Evolutionary conservation across 2,113 vertebrate genomes (phyloP), one percentile per base, ranked within the genome.

Genomic region (Oreochromis tanganicae): DNA sequence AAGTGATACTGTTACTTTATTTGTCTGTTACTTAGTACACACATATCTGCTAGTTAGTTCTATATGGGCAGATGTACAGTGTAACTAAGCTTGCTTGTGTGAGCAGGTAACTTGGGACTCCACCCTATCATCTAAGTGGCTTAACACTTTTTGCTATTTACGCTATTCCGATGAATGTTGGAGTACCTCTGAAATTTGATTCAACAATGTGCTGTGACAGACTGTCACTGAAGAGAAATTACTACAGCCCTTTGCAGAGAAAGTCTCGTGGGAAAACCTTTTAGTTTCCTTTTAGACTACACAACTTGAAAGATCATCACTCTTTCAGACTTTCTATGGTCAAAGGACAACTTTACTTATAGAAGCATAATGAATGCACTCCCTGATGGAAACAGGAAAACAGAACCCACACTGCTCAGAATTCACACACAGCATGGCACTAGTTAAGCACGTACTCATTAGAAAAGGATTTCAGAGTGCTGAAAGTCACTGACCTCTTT

Each of bases 401-500:
- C 36, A 68, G 32, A 68, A n/a, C 19, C 34, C 19, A 66, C 7
- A 5, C 12, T 71, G 24, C 7, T 71, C 36, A 24, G n/a, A 71
- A 43, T 43, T 43, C n/a, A 24, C 36, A 71, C 36, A 21, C 41
- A 82, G 36, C 17, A 32, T 12, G 55, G 46, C 79, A 41, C 12
- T 16, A 9, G 59, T 12, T 12, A 55, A 75, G 61, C 10, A 5
- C 3, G 2, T 0, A 71, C 36, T 71, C 12, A 41, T 24, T 14
- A 71, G 21, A 48, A 48, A 73, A 55, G 55, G 41, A 24, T 9
- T 71, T 43, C 9, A 38, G 61, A 66, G 57, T 66, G 66, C 38
- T 27, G 21, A 81, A 14, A 73, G 17, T 71, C 36, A 29, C 89
- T 71, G 2, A 90, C 98, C 98, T 99, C 98, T 95, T 99, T 99